Evolutionary conservation across 2,113 vertebrate genomes (phyloP).

Genomic region (Gyps fulvus): DNA sequence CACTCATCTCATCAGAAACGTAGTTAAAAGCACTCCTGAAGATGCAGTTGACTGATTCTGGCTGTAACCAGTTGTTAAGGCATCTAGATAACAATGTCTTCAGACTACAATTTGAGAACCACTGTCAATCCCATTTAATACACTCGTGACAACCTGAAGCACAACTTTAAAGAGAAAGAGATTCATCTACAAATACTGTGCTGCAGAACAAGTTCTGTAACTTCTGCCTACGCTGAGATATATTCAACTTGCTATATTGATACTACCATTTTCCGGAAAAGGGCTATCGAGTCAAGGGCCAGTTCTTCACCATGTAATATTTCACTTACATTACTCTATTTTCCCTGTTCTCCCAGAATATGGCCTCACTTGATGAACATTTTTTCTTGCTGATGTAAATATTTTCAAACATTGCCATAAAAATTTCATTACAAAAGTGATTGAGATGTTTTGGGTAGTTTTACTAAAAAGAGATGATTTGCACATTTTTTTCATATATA

Average conservation of each 20-base stretch:
- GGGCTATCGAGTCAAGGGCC: background rate
- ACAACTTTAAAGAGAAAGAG: slow-evolving; percentile 26
- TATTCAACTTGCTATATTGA: rapidly evolving
- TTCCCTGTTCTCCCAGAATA: background rate
- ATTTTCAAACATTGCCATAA: slow-evolving; percentile 7
- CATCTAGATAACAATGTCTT: background rate
- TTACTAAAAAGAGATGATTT: slow-evolving; percentile 40
- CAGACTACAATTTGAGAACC: background rate
- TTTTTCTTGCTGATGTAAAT: slow-evolving; percentile 29
- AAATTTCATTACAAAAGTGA: slow-evolving; percentile 42
- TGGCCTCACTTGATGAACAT: background rate
- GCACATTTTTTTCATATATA: background rate
- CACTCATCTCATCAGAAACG: background rate
- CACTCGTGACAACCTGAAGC: background rate
- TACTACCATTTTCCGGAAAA: background rate
- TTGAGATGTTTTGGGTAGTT: slow-evolving; percentile 34
- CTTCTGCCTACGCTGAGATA: background rate
- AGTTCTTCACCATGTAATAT: background rate
- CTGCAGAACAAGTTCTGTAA: background rate
- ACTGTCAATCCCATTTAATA: background rate
- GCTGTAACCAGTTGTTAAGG: background rate
- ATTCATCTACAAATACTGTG: rapidly evolving
- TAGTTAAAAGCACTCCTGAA: background rate
- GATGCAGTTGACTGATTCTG: background rate
- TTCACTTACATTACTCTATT: background rate